phyloP scores from a whole-genome alignment of 2,113 vertebrate genomes.

The Ciconia stormi region DNA sequence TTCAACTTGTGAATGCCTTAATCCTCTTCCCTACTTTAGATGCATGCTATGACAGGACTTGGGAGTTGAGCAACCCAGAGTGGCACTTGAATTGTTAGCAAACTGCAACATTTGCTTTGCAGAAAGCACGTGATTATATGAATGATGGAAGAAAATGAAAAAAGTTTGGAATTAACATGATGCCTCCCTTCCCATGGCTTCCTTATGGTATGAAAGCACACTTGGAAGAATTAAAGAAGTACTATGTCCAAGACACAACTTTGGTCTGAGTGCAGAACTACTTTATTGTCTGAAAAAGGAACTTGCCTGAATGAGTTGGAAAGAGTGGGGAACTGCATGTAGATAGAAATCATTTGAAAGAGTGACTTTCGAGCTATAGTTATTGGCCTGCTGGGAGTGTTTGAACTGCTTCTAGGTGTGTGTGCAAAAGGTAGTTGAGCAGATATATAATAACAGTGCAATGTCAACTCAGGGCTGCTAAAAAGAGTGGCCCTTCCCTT shows the following conservation, averaged over 20 bases:
- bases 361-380: neutral
- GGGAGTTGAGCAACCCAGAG: neutral
- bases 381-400: neutral
- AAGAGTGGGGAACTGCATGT: neutral
- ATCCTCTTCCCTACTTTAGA: conserved; percentile 33
- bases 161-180: neutral
- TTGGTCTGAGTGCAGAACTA: neutral
- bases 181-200: neutral
- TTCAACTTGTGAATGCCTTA: conserved; percentile 54
- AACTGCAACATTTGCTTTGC: neutral
- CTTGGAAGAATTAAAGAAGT: neutral
- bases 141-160: neutral
- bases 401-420: neutral
- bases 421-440: neutral
- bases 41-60: neutral
- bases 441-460: neutral
- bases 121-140: neutral
- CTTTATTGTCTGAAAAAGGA: neutral
- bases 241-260: neutral
- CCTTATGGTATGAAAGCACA: neutral
- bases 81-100: neutral
- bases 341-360: neutral
- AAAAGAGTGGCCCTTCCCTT: neutral
- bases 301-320: neutral
- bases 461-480: neutral